phyloP scores from a whole-genome alignment of 2,888 invertebrate species.

The Lobophora halterata region DNA sequence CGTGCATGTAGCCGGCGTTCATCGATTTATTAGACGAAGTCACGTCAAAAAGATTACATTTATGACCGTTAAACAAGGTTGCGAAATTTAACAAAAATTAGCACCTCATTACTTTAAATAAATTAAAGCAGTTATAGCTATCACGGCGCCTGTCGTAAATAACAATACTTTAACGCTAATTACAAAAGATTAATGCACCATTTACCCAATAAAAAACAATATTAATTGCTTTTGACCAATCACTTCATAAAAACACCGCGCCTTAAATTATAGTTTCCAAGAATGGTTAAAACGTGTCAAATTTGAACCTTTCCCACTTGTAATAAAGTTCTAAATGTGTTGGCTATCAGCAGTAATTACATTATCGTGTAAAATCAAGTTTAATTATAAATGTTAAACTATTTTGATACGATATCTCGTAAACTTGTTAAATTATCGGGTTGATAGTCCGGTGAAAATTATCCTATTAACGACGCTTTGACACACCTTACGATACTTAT shows the following conservation, averaged over 20 bases:
- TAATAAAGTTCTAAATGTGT: slow-evolving; percentile 4
- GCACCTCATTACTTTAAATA: neutral
- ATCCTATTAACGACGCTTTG: neutral
- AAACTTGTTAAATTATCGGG: slow-evolving; percentile 10
- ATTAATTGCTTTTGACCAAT: slow-evolving; percentile 20
- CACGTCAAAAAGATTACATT: too few relatives aligned
- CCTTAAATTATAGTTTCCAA: slow-evolving; percentile 10
- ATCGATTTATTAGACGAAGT: too few relatives aligned
- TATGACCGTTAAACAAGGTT: too few relatives aligned
- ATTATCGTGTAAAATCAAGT: slow-evolving; percentile 10
- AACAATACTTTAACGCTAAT: slow-evolving; percentile 8
- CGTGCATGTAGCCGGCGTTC: too few relatives aligned
- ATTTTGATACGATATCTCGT: slow-evolving; percentile 17
- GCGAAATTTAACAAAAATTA: neutral
- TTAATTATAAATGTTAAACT: slow-evolving; percentile 13
- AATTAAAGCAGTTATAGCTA: slow-evolving; percentile 3
- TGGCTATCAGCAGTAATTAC: slow-evolving; percentile 15
- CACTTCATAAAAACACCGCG: slow-evolving; percentile 19
- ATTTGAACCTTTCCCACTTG: slow-evolving; percentile 10
- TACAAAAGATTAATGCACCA: slow-evolving; percentile 4
- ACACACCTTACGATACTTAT: neutral
- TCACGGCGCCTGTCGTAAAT: slow-evolving; percentile 4
- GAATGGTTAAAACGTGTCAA: neutral
- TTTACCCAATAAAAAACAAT: slow-evolving; percentile 11
- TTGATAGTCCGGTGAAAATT: slow-evolving; percentile 9